A percentile compares a stretch with the other conserved stretches of the same genome.
Evolutionary conservation across 2,888 invertebrate genomes (phyloP).

Genomic region (Lamellibrachia satsuma): DNA sequence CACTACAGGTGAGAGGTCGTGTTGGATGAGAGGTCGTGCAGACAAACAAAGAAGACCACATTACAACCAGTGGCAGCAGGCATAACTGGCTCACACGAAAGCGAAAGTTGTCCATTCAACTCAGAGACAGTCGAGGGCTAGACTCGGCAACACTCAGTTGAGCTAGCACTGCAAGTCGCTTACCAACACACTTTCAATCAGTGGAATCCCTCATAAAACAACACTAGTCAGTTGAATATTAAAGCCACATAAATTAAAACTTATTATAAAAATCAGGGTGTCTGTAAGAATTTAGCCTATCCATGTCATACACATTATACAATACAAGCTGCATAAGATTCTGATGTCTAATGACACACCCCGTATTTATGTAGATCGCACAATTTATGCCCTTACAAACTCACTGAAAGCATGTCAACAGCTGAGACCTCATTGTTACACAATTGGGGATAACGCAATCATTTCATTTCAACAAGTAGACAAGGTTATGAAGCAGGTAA

Average conservation of each 20-base stretch:
- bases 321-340: not conserved
- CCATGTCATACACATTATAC: not conserved
- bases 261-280: not conserved
- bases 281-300: not conserved
- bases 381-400: not conserved
- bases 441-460: not conserved
- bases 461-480: not conserved
- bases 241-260: not conserved
- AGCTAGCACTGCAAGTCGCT: not conserved
- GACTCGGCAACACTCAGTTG: not conserved
- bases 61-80: not conserved
- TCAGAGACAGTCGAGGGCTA: not conserved
- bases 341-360: not conserved
- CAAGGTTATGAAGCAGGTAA: not conserved
- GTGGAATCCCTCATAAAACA: not conserved
- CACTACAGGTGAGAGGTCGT: not conserved
- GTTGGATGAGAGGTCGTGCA: not conserved
- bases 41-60: not conserved
- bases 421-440: not conserved
- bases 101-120: constrained; percentile 17
- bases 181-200: not conserved
- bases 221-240: not conserved
- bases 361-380: not conserved
- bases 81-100: not conserved
- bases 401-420: not conserved